Evolutionary conservation across 1,140 invertebrate species (phyloP).

Genomic region (Drosophila trapezifrons): DNA sequence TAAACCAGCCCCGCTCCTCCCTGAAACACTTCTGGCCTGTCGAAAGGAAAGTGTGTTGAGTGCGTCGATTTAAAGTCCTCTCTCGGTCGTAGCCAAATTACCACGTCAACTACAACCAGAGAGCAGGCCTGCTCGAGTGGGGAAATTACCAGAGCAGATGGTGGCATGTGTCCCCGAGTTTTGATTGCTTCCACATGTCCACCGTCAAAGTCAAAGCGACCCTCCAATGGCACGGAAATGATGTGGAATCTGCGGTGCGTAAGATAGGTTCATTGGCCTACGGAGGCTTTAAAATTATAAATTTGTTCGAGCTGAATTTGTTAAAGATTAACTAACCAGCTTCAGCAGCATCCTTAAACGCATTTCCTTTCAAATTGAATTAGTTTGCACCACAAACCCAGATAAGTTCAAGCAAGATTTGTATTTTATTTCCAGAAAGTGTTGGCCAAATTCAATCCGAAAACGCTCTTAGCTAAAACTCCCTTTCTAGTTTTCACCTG

Average conservation of each 20-base stretch:
- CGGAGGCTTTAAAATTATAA: background rate
- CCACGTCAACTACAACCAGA: background rate
- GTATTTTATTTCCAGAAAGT: background rate
- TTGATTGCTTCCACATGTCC: constrained; percentile 13
- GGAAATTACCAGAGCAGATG: constrained; percentile 30
- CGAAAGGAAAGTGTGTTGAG: constrained; percentile 52
- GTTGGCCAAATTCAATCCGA: constrained; percentile 31
- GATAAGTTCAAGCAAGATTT: background rate
- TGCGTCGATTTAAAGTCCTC: constrained; percentile 34
- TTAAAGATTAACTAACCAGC: background rate
- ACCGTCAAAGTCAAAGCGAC: background rate
- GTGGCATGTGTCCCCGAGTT: constrained; percentile 6
- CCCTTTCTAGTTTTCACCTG: constrained; percentile 32
- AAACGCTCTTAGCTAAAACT: constrained; percentile 5
- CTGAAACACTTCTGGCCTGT: background rate
- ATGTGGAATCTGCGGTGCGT: background rate
- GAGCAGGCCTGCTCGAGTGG: background rate
- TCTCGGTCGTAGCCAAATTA: constrained; percentile 9
- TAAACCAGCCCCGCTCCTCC: background rate
- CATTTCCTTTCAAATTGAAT: background rate
- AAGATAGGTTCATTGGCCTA: background rate
- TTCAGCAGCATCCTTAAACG: no score
- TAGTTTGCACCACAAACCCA: background rate
- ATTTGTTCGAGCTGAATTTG: background rate
- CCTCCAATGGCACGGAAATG: background rate